Conservation (phyloP, 2,113 vertebrate genomes). For the Apteryx owenii region DNA sequence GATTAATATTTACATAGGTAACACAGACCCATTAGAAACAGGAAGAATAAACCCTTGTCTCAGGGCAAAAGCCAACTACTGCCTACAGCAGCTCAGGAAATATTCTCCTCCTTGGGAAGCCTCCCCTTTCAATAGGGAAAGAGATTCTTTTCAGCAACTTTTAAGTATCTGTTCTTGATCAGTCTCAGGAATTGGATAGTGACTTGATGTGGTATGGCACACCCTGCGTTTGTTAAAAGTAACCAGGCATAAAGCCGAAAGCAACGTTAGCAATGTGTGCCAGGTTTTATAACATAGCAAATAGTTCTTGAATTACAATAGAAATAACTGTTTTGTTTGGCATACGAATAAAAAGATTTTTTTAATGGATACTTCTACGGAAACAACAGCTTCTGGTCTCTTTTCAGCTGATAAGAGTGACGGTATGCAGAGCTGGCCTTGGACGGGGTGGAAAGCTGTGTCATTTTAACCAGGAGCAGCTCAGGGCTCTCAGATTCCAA, state of each 20-base stretch:
- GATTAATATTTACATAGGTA: not conserved
- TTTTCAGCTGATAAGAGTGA: slow-evolving; percentile 60
- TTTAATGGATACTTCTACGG: not conserved
- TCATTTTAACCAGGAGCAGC: slow-evolving; percentile 10
- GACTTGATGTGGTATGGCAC: not conserved
- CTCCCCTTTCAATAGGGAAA: not conserved
- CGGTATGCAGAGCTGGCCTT: not conserved
- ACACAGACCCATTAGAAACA: not conserved
- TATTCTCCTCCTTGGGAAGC: not conserved
- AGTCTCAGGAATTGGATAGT: not conserved
- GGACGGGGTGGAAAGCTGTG: not conserved
- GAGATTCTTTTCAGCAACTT: not conserved
- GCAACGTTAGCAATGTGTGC: not conserved
- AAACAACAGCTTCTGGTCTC: slow-evolving; percentile 58
- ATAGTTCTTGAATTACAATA: slow-evolving; percentile 45
- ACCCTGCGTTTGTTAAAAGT: not conserved
- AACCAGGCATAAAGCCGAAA: not conserved
- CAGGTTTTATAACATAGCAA: not conserved
- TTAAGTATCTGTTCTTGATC: not conserved
- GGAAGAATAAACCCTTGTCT: not conserved
- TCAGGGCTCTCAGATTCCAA: slow-evolving; percentile 6
- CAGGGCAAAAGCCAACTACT: not conserved
- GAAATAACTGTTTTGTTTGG: slow-evolving; percentile 71
- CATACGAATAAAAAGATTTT: slow-evolving; percentile 40
- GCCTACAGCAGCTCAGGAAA: not conserved